These are phyloP conservation scores for Anoura caudifer DNA, from an alignment of 2,113 vertebrate genomes.

Conservation along the genomic window DNA sequence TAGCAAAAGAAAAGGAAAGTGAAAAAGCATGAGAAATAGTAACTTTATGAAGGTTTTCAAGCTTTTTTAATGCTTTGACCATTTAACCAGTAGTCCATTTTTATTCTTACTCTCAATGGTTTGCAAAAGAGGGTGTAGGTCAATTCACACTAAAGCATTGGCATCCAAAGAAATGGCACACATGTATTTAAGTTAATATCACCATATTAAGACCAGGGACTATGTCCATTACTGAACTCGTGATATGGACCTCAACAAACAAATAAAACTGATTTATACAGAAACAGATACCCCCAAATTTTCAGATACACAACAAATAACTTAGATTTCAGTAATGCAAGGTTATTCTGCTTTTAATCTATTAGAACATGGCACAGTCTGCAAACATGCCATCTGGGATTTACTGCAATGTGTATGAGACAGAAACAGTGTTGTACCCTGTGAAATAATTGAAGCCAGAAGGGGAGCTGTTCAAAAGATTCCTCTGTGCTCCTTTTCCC, in stretches of 20 bases:
- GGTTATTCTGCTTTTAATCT: conserved; percentile 4
- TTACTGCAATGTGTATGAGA: background rate
- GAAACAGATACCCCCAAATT: background rate
- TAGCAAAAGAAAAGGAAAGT: conserved; percentile 64
- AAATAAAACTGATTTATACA: background rate
- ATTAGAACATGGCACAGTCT: background rate
- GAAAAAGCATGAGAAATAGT: background rate
- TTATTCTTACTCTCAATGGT: background rate
- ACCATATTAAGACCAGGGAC: background rate
- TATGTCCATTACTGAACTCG: background rate
- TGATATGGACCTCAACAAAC: background rate
- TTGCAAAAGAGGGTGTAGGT: background rate
- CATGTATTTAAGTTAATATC: background rate
- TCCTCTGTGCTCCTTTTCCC: background rate
- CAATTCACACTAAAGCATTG: background rate
- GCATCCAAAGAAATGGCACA: background rate
- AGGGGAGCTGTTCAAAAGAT: background rate
- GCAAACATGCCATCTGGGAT: background rate
- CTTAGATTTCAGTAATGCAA: background rate
- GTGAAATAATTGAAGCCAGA: background rate
- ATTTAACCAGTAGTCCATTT: background rate
- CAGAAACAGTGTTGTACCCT: background rate
- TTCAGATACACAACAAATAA: background rate
- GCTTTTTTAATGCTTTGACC: background rate
- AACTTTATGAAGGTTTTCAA: background rate